phyloP scores from a whole-genome alignment of 2,888 invertebrate species.

The Ennomos quercinarius region DNA sequence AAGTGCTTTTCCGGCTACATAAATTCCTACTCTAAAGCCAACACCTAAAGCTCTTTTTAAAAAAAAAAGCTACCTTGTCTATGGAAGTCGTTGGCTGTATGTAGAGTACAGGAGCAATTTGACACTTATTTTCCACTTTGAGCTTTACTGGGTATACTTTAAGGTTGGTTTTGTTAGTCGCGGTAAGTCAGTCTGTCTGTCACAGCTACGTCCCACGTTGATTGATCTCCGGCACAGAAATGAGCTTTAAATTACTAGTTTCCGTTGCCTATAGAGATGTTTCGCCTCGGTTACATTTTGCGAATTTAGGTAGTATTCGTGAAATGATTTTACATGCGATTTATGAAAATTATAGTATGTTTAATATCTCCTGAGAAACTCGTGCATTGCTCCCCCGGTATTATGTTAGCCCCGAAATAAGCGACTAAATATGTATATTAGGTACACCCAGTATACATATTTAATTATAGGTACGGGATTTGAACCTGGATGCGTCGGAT shows the following conservation, averaged over 20 bases:
- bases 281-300: slow-evolving; percentile 33
- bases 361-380: too few relatives aligned
- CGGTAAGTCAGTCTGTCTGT: slow-evolving; percentile 36
- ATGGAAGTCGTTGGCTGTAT: slow-evolving; percentile 1
- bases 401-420: too few relatives aligned
- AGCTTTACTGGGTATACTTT: slow-evolving; percentile 30
- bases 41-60: slow-evolving; percentile 6
- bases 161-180: slow-evolving; percentile 19
- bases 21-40: slow-evolving; percentile 13
- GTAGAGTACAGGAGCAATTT: slow-evolving; percentile 5
- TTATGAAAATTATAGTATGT: too few relatives aligned
- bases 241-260: slow-evolving; percentile 60
- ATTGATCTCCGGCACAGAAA: slow-evolving; percentile 61
- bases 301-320: slow-evolving; percentile 30
- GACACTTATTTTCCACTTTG: slow-evolving; percentile 10
- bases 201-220: slow-evolving; percentile 45
- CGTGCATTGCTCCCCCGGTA: too few relatives aligned
- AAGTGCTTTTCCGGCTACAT: slow-evolving; percentile 7
- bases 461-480: too few relatives aligned
- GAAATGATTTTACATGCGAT: slow-evolving; percentile 16
- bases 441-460: too few relatives aligned
- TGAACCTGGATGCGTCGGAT: too few relatives aligned
- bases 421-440: too few relatives aligned
- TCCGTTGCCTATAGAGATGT: slow-evolving; percentile 57
- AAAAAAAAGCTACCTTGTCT: slow-evolving; percentile 1